phyloP scores from a whole-genome alignment of 2,797 vertebrate genomes.

The Thaleichthys pacificus region DNA sequence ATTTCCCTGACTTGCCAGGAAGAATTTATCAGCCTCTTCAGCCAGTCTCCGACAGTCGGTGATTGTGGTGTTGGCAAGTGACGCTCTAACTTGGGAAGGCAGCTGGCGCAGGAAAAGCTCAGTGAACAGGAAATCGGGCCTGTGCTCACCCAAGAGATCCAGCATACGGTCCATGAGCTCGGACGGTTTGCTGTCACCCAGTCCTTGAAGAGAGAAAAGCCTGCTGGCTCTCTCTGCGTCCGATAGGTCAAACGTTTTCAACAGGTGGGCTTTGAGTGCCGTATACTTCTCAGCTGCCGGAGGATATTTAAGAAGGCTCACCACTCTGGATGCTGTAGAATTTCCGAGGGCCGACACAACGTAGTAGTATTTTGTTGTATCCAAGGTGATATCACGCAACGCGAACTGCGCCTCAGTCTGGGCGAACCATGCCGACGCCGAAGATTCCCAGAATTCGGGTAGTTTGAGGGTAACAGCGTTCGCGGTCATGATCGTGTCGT shows the following conservation, averaged over 20 bases:
- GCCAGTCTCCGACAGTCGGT: slow-evolving; percentile 15
- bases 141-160: slow-evolving; percentile 16
- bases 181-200: slow-evolving; percentile 13
- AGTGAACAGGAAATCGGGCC: slow-evolving; percentile 11
- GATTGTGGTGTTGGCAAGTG: slow-evolving; percentile 24
- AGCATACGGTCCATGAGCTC: slow-evolving; percentile 22
- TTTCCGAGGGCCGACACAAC: not conserved
- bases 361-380: slow-evolving; percentile 9
- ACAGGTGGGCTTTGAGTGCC: not conserved
- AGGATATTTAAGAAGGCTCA: not conserved
- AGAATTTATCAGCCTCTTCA: slow-evolving; percentile 8
- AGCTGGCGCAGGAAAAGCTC: slow-evolving; percentile 28
- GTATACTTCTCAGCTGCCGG: not conserved
- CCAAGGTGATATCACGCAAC: not conserved
- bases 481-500: not conserved
- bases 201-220: slow-evolving; percentile 10
- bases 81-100: slow-evolving; percentile 3
- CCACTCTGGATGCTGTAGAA: not conserved
- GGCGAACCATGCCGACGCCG: not conserved
- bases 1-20: not conserved
- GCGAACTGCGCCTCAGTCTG: slow-evolving; percentile 2
- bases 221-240: slow-evolving; percentile 7
- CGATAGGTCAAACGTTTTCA: slow-evolving; percentile 17
- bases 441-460: not conserved
- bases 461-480: not conserved